Evolutionary conservation across 2,797 vertebrate species (phyloP).

Genomic region (Synanceia verrucosa): DNA sequence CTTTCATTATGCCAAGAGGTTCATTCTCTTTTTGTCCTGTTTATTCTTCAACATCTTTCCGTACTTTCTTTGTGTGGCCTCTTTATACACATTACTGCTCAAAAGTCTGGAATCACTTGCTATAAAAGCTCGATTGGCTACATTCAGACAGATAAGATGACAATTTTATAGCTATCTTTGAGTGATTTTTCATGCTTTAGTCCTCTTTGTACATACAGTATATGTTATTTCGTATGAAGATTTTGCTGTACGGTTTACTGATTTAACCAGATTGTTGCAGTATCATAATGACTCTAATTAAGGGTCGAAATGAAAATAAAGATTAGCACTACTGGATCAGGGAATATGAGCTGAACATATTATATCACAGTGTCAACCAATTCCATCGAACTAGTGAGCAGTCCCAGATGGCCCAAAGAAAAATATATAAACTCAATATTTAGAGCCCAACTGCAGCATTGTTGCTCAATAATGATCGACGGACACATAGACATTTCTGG

Average conservation of each 20-base stretch:
- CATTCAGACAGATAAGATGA: background rate
- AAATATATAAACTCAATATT: background rate
- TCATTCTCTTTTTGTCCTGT: slow-evolving; percentile 1
- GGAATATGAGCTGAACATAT: background rate
- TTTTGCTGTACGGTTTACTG: background rate
- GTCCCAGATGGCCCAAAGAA: background rate
- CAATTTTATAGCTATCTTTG: no score
- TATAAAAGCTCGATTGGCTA: background rate
- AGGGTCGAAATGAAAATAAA: no score
- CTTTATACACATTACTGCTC: background rate
- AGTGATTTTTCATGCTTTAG: background rate
- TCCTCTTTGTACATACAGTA: background rate
- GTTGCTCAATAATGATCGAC: background rate
- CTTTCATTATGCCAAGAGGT: slow-evolving; percentile 2
- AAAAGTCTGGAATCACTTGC: background rate
- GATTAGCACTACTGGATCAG: background rate
- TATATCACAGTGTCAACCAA: background rate
- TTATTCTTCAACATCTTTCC: background rate
- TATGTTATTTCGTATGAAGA: background rate
- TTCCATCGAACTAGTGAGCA: background rate
- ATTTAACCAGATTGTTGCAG: background rate
- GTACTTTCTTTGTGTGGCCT: background rate
- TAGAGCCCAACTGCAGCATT: background rate
- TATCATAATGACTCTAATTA: no score
- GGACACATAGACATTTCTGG: background rate